Conservation (phyloP, 2,797 vertebrate species). For the Odontamblyopus rebecca region DNA sequence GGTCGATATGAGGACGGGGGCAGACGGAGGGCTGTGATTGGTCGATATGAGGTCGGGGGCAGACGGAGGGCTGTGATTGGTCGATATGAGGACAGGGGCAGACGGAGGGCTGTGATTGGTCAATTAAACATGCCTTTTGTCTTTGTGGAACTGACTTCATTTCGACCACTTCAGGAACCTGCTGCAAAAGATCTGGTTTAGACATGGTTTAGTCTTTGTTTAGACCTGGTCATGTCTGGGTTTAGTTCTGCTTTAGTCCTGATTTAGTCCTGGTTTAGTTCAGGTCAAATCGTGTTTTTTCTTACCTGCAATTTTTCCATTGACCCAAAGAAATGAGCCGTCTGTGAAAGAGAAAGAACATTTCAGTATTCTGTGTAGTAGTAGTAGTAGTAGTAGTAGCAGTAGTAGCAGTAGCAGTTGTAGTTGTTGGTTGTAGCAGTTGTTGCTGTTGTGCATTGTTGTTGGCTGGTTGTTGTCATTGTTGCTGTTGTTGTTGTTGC, state of each 20-base stretch:
- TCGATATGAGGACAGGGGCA: background rate
- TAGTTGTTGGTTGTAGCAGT: too few relatives aligned
- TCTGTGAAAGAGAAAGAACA: conserved; percentile 71
- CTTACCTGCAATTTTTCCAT: conserved; percentile 79
- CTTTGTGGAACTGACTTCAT: conserved; percentile 85
- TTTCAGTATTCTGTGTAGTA: background rate
- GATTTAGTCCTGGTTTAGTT: too few relatives aligned
- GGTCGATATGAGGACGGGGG: background rate
- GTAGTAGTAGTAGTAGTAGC: background rate
- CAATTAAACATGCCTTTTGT: conserved; percentile 83
- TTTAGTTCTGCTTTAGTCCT: too few relatives aligned
- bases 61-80: background rate
- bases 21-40: background rate
- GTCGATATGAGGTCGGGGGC: background rate
- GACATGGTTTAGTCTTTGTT: too few relatives aligned
- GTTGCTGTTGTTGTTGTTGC: too few relatives aligned
- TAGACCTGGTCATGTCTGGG: too few relatives aligned
- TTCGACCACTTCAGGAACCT: conserved; percentile 90
- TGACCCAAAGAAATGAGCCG: conserved; percentile 90
- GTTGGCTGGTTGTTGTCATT: too few relatives aligned
- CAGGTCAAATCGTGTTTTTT: too few relatives aligned
- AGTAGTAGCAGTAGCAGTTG: too few relatives aligned
- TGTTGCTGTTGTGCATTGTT: too few relatives aligned
- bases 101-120: conserved; percentile 7
- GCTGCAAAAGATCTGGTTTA: conserved; percentile 60